Conservation (phyloP, 2,113 vertebrate species). For the Larimichthys polyactis region DNA sequence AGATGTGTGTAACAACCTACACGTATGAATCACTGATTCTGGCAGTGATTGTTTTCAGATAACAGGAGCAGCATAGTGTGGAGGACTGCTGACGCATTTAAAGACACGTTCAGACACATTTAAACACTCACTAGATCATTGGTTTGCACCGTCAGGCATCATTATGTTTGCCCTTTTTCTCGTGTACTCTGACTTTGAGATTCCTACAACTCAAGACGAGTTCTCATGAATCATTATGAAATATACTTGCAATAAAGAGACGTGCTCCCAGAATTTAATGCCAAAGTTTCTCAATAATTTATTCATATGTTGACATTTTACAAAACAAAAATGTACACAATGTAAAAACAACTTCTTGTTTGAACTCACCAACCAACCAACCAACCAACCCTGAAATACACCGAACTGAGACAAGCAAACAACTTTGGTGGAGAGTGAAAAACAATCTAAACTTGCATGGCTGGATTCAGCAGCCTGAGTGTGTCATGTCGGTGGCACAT, state of each 20-base stretch:
- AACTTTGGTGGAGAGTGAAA: constrained; percentile 9
- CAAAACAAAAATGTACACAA: constrained; percentile 57
- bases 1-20: background rate
- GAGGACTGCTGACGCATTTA: background rate
- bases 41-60: background rate
- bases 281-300: constrained; percentile 74
- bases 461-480: constrained; percentile 1
- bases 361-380: constrained; percentile 30
- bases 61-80: background rate
- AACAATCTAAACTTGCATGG: constrained; percentile 9
- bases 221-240: background rate
- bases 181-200: background rate
- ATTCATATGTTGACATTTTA: constrained; percentile 67
- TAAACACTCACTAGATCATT: background rate
- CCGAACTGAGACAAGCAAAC: constrained; percentile 28
- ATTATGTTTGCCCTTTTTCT: background rate
- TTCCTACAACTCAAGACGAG: no score
- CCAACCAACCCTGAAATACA: constrained; percentile 24
- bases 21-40: background rate
- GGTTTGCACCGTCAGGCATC: background rate
- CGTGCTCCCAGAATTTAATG: background rate
- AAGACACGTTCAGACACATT: background rate
- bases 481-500: background rate
- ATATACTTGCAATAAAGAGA: background rate
- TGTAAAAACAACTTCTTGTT: constrained; percentile 40